phyloP scores from a whole-genome alignment of 2,113 vertebrate species.

The Xenopus borealis region DNA sequence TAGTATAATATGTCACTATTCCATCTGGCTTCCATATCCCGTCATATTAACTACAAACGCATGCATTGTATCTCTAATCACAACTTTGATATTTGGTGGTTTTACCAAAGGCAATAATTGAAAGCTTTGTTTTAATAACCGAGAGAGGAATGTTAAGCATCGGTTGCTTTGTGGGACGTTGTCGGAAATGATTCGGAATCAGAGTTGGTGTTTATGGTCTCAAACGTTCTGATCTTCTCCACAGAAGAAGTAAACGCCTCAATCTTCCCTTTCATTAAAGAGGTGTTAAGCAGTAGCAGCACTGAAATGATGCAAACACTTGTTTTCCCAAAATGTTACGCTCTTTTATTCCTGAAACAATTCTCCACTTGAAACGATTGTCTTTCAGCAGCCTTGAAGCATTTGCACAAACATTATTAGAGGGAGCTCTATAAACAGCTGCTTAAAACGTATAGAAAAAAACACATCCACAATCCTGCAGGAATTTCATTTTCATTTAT shows the following conservation, averaged over 20 bases:
- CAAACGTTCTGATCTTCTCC: conserved; percentile 62
- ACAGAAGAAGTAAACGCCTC: conserved; percentile 78
- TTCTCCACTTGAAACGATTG: conserved; percentile 55
- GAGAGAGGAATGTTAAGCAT: too few species aligned
- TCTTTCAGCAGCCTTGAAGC: conserved; percentile 54
- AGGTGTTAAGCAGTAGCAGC: conserved; percentile 65
- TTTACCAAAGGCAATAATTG: too few species aligned
- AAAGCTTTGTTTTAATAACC: neutral
- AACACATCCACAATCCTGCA: conserved; percentile 38
- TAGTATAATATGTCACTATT: too few species aligned
- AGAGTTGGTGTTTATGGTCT: neutral
- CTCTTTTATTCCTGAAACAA: conserved; percentile 63
- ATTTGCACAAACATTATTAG: conserved; percentile 56
- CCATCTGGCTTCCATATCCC: too few species aligned
- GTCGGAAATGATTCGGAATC: neutral
- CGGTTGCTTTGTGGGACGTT: neutral
- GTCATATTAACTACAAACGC: too few species aligned
- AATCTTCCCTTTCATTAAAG: conserved; percentile 73
- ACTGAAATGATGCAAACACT: conserved; percentile 60
- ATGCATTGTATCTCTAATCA: too few species aligned
- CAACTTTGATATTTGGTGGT: too few species aligned
- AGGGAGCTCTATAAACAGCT: conserved; percentile 49
- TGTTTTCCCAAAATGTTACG: conserved; percentile 59
- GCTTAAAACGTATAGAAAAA: conserved; percentile 40
- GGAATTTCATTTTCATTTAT: conserved; percentile 44